Conservation (phyloP, 2,113 vertebrate genomes). For the Phylloscopus whistleri region DNA sequence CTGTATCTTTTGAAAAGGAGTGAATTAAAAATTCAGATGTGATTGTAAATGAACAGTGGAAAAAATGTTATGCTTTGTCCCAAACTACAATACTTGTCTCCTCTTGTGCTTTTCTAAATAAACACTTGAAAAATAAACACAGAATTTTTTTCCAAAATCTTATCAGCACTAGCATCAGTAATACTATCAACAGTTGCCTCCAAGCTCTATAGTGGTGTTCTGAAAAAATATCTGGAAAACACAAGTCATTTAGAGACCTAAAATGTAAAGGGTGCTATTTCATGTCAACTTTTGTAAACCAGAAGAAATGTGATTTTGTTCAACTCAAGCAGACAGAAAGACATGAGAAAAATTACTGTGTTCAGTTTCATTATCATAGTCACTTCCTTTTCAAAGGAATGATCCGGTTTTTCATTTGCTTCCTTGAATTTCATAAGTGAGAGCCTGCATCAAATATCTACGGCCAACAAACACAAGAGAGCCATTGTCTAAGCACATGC, state of each 20-base stretch:
- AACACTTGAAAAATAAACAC: background rate
- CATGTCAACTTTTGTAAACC: background rate
- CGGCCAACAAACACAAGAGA: background rate
- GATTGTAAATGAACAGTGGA: background rate
- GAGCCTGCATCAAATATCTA: background rate
- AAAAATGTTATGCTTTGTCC: background rate
- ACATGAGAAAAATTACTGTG: background rate
- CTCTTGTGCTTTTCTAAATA: background rate
- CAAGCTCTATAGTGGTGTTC: background rate
- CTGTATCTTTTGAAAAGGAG: background rate
- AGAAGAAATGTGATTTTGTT: background rate
- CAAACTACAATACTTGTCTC: background rate
- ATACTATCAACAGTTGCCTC: background rate
- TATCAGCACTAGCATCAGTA: background rate
- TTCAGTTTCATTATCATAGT: background rate
- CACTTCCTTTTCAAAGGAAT: background rate
- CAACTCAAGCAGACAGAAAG: background rate
- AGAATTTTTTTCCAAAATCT: background rate
- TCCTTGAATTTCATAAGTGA: background rate
- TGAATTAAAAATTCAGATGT: background rate
- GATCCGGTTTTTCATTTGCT: background rate
- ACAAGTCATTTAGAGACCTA: background rate
- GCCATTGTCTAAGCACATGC: background rate
- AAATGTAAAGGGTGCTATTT: background rate
- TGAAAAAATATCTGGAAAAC: background rate